Base-by-base conservation (phyloP, 2,113 vertebrate species). In the Apodemus sylvaticus region DNA sequence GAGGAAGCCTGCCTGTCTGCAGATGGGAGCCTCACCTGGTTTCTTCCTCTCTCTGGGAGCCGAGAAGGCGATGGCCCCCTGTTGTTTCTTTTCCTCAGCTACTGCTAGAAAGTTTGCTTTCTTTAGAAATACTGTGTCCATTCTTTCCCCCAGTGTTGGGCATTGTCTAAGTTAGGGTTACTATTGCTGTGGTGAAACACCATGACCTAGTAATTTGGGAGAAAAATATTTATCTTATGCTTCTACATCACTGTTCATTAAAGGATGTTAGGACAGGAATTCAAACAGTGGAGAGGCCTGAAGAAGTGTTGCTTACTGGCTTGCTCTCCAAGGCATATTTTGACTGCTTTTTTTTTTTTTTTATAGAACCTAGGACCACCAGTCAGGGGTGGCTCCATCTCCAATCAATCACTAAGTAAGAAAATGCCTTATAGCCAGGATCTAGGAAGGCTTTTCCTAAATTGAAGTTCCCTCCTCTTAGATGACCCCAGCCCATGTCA, bases 321-420 rank as follows among this genome's bases (percentile, higher is more conserved):
- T 62, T 42, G 10, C 20, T 58, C 34, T 0, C 0, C 34, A 24
- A 7, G 3, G 10, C 5, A 60, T 26, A 1, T 1, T 83, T n/a
- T 62, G n/a, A 2, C 24, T 60, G 36, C n/a, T 83, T 60, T 60
- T 10, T 39, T 26, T 60, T 22, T 22, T 83, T 60, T 60, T 10
- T 39, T 26, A 17, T 29, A 42, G 55, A 83, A 42, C n/a, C 55
- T 24, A 10, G 36, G 79, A 82, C 22, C 79, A 39, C 36, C 36
- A 9, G 36, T 36, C 55, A 24, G 13, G 81, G 24, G 16, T 60
- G n/a, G 13, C 13, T 3, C 81, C 13, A 17, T 55, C 29, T 22
- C 39, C n/a, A 22, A 29, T 83, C 24, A 29, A 10, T 60, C n/a
- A 83, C 13, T 83, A 29, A 4, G 7, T 62, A 29, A 29, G 81